Conservation (phyloP, 1,140 invertebrate genomes). For the Trinorchestia longiramus region DNA sequence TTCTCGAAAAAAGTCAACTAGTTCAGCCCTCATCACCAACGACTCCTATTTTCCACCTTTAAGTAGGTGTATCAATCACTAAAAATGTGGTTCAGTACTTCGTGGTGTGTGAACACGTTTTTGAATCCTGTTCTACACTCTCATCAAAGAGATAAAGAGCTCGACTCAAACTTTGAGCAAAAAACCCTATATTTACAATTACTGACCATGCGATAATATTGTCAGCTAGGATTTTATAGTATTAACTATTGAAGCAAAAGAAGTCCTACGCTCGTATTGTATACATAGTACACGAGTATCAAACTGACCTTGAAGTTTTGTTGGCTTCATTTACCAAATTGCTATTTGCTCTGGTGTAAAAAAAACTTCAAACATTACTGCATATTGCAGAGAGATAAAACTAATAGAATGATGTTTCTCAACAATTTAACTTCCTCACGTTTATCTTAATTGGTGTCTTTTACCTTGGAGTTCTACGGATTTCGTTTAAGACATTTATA, state of each 20-base stretch:
- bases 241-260: not conserved
- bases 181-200: not conserved
- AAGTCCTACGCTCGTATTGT: not conserved
- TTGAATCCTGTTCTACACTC: not conserved
- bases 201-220: not conserved
- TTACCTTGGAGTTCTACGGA: no score
- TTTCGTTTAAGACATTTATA: no score
- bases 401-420: no score
- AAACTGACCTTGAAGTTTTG: not conserved
- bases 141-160: not conserved
- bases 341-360: no score
- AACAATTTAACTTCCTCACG: no score
- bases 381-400: no score
- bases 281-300: not conserved
- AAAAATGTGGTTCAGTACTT: not conserved
- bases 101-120: not conserved
- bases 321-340: not conserved
- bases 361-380: no score
- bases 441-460: no score
- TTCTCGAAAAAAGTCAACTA: not conserved
- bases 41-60: not conserved
- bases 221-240: not conserved
- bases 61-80: not conserved
- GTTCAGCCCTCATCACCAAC: not conserved
- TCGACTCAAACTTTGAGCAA: not conserved